A percentile compares a stretch with the other conserved stretches of the same genome.
Conservation (phyloP, 2,797 vertebrate species). For the Acridotheres tristis region DNA sequence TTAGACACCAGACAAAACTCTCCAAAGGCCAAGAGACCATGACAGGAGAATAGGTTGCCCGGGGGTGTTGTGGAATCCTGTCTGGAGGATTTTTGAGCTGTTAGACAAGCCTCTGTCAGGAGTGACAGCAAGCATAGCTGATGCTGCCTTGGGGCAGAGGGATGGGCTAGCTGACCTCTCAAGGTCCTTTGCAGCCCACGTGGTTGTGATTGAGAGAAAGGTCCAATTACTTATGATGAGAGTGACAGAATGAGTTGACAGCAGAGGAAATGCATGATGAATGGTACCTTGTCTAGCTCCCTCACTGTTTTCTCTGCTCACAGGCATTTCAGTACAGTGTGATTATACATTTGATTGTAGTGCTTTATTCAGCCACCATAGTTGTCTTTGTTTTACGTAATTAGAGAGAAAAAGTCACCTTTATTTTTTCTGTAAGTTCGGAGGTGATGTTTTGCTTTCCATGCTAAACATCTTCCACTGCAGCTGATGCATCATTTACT, state of each 20-base stretch:
- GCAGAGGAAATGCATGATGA: slow-evolving; percentile 46
- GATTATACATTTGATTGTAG: not conserved
- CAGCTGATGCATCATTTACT: not conserved
- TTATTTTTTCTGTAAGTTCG: not conserved
- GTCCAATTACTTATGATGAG: slow-evolving; percentile 33
- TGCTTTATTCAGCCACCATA: not conserved
- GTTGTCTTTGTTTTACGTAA: not conserved
- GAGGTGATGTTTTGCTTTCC: not conserved
- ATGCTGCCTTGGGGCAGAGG: not conserved
- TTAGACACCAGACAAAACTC: slow-evolving; percentile 24
- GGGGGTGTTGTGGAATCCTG: slow-evolving; percentile 1
- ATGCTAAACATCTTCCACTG: not conserved
- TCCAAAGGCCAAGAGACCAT: not conserved
- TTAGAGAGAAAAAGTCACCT: not conserved
- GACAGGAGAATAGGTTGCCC: not conserved
- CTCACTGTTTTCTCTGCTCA: not conserved
- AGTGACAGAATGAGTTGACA: not conserved
- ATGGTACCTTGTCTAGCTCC: slow-evolving; percentile 21
- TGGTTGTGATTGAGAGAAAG: slow-evolving; percentile 34
- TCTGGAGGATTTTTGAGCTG: slow-evolving; percentile 34
- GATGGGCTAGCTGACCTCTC: slow-evolving; percentile 16
- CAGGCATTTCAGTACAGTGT: not conserved
- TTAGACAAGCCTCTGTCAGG: not conserved
- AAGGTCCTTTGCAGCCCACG: slow-evolving; percentile 22
- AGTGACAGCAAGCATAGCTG: not conserved